Base-by-base conservation (phyloP, 2,888 invertebrate species). In the Diabrotica balteata region DNA sequence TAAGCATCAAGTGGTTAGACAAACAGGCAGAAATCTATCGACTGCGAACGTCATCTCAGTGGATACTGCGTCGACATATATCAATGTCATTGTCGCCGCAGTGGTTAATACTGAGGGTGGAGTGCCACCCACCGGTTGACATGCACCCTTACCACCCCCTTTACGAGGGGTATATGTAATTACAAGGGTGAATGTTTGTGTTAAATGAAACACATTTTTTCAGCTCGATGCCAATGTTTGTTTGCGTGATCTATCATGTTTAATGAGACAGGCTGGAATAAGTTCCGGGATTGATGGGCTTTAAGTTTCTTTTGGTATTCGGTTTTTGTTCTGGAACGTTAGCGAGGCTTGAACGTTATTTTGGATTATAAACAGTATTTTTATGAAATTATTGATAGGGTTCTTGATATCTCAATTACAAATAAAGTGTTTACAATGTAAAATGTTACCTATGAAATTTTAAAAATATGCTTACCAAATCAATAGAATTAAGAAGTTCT, bases 11-110 rank as follows among this genome's bases (percentile, higher is more conserved):
- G 32, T 32, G 32, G 32, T 32, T 32, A 2, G 32, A 32, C 32
- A 32, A 10, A 47, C 10, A 49, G 71, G 68, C 70, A 70, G 68
- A 68, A 46, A 61, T 68, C 58, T 72, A 80, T 80, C 79, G 79
- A 80, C 80, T 79, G 74, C 69, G 71, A 75, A 75, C 77, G 78
- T 78, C 80, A 78, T 80, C 79, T 75, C 72, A 73, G 75, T 76
- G 76, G 77, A 81, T 80, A 81, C 80, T 79, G 32, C 32, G 79
- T 78, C 79, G 75, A 79, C 80, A 80, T 80, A 79, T 78, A 80
- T 81, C 80, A 80, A 75, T 78, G 79, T 81, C 80, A 80, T 74
- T 77, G 78, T 80, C 79, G 77, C 73, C 73, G 70, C 72, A 76
- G 76, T 75, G 77, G 75, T 72, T 55, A 58, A 60, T 60, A 61